Evolutionary conservation across 1,140 invertebrate species (phyloP).

Genomic region (Schmidtea mediterranea): DNA sequence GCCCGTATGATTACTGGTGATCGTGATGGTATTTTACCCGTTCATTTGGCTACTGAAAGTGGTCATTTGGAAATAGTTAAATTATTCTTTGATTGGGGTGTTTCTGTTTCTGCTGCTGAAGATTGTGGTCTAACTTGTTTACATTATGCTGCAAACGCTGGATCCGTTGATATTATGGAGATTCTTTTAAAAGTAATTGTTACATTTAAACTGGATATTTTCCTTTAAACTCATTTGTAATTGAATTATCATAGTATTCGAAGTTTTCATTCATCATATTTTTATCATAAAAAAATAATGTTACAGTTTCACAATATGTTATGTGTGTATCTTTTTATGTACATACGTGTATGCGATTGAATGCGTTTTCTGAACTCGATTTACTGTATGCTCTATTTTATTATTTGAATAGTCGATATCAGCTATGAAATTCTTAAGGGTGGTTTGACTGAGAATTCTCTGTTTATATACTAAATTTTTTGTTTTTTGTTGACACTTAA

Average conservation of each 20-base stretch:
- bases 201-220: conserved; percentile 37
- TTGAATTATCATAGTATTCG: too few relatives aligned
- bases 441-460: too few relatives aligned
- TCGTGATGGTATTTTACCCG: neutral
- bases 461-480: too few relatives aligned
- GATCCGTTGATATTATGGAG: conserved; percentile 33
- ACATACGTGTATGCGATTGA: too few relatives aligned
- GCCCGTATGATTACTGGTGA: conserved; percentile 2
- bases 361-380: conserved; percentile 40
- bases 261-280: too few relatives aligned
- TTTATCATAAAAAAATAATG: too few relatives aligned
- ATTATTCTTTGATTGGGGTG: conserved; percentile 36
- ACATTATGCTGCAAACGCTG: conserved; percentile 42
- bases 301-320: conserved; percentile 22
- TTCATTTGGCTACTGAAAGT: conserved; percentile 3
- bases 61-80: conserved; percentile 37
- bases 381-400: too few relatives aligned
- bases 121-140: conserved; percentile 37
- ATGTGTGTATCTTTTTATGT: too few relatives aligned
- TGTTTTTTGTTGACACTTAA: too few relatives aligned
- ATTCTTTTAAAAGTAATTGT: conserved; percentile 37
- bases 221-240: too few relatives aligned
- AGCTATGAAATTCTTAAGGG: too few relatives aligned
- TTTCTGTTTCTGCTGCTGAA: conserved; percentile 40
- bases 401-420: too few relatives aligned